These are phyloP conservation scores for Calosoma granatense DNA, from an alignment of 1,140 invertebrate species.

Conservation along the genomic window DNA sequence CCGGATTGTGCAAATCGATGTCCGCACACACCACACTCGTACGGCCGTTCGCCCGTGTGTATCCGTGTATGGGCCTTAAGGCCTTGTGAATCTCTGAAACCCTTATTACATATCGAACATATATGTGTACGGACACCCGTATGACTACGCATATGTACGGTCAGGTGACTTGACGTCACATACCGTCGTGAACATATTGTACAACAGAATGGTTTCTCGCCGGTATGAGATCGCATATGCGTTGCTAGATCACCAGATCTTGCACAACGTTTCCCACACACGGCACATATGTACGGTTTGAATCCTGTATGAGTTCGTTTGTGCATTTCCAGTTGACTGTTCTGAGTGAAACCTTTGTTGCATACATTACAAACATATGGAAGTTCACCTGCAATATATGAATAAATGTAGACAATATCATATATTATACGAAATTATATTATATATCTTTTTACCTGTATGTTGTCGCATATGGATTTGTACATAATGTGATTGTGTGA, in stretches of 20 bases:
- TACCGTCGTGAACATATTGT: constrained; percentile 51
- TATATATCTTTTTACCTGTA: constrained; percentile 14
- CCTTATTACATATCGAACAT: constrained; percentile 43
- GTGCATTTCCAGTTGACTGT: constrained; percentile 20
- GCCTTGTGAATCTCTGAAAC: constrained; percentile 40
- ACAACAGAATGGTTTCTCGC: constrained; percentile 64
- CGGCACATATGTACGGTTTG: constrained; percentile 20
- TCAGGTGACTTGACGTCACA: constrained; percentile 19
- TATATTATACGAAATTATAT: too few species aligned
- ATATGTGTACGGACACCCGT: constrained; percentile 51
- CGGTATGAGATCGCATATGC: constrained; percentile 25
- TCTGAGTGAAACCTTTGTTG: constrained; percentile 24
- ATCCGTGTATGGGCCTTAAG: constrained; percentile 41
- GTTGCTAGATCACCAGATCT: constrained; percentile 24
- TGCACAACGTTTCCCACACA: constrained; percentile 21
- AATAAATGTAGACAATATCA: too few species aligned
- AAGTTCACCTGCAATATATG: constrained; percentile 20
- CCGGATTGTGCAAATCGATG: constrained; percentile 20
- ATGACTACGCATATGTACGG: constrained; percentile 55
- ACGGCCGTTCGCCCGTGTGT: constrained; percentile 43
- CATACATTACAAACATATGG: constrained; percentile 24
- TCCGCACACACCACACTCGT: constrained; percentile 30
- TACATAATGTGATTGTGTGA: constrained; percentile 20
- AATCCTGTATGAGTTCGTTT: constrained; percentile 18
- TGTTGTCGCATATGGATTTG: constrained; percentile 21